Evolutionary conservation across 1,140 invertebrate genomes (phyloP), one percentile per base, ranked within the genome.

Genomic region (Parasteatoda tepidariorum): DNA sequence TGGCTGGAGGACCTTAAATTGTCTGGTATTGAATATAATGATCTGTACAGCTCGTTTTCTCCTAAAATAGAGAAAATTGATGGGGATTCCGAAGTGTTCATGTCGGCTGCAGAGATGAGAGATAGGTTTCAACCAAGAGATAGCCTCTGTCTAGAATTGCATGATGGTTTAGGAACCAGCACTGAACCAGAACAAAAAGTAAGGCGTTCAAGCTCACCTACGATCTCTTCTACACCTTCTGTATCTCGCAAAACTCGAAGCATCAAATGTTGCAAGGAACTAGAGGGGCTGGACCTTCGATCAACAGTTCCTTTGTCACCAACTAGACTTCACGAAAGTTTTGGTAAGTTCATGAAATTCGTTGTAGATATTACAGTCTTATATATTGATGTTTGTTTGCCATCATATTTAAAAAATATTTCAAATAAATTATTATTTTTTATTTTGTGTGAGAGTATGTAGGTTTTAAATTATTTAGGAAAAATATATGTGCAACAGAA

Each of bases 251-350:
- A 76, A 61, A 71, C 84, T n/a, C 81, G 67, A 30, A 81, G 66
- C 31, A 73, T 87, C 11, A 87, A 87, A 66, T 79, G 84, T 24
- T 85, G 74, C 26, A 85, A 79, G 34, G 84, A 83, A 67, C 70
- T 87, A 41, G 86, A 87, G 78, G 71, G 86, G 18, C 62, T 87
- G 6, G 86, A 87, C 71, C 83, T 87, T 9, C 73, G 84, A 61
- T 79, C 82, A 30, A 84, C 85, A 5, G 81, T 87, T 30, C 86
- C 86, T 38, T 61, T 87, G 2, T 87, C 86, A 11, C 86, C 86
- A 2, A 87, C 86, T 33, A 70, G 81, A 41, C 34, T 85, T 2
- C 57, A 67, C 33, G 84, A 85, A 73, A 79, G 67, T 62, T 83
- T 76, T 57, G 81, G 84, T 85, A 57, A 84, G 59, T 55, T 11